Evolutionary conservation across 2,113 vertebrate species (phyloP).

Genomic region (Rhinogobius similis): DNA sequence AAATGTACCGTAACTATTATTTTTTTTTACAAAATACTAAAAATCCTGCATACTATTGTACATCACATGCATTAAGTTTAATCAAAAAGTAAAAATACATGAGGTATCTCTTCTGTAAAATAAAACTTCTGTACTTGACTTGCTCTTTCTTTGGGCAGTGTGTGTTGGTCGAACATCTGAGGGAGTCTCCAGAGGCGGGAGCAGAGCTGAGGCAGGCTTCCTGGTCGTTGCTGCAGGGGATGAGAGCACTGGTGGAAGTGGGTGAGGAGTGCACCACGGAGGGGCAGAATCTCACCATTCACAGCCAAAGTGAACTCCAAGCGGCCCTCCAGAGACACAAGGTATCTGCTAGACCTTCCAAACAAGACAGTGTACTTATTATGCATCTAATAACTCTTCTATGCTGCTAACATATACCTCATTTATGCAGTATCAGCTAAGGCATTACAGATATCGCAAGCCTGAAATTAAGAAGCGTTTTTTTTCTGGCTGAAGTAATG

Average conservation of each 20-base stretch:
- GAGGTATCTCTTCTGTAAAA: conserved; percentile 11
- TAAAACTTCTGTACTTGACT: conserved; percentile 16
- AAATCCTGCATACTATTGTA: too few species aligned
- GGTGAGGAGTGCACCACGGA: conserved; percentile 71
- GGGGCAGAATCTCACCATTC: conserved; percentile 59
- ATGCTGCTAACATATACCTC: too few species aligned
- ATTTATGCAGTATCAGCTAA: too few species aligned
- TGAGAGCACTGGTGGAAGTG: conserved; percentile 76
- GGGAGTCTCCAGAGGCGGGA: conserved; percentile 41
- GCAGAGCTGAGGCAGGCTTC: conserved; percentile 72
- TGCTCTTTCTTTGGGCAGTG: conserved; percentile 66
- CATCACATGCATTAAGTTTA: background rate
- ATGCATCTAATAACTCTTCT: conserved; percentile 1
- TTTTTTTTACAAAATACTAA: too few species aligned
- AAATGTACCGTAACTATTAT: too few species aligned
- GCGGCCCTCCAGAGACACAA: conserved; percentile 78
- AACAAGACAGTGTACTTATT: conserved; percentile 18
- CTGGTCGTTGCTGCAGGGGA: conserved; percentile 75
- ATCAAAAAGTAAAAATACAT: conserved; percentile 5
- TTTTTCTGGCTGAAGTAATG: too few species aligned
- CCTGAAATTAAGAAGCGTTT: too few species aligned
- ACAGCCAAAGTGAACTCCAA: conserved; percentile 76
- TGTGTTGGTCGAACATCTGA: conserved; percentile 61
- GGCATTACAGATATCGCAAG: too few species aligned
- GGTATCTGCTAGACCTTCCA: conserved; percentile 70